Base-by-base conservation (phyloP, 1,140 invertebrate species). In the Drosophila nannoptera region DNA sequence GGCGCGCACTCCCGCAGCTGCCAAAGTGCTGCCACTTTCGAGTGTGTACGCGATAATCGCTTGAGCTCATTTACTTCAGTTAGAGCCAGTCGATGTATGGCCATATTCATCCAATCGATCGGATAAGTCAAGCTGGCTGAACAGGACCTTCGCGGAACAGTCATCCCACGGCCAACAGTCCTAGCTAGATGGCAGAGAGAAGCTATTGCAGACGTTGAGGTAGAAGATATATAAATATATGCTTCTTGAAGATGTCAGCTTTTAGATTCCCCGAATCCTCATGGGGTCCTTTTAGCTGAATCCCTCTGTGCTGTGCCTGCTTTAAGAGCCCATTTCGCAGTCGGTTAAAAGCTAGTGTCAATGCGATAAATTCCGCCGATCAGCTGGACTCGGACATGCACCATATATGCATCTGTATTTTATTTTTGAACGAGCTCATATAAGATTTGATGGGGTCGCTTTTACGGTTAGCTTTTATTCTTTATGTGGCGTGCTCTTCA, bases 391-490 rank as follows among this genome's bases (percentile, higher is more conserved):
- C 35, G 8, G 7, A 43, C 14, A 43, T 43, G 1, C 12, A 42
- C 7, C 2, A 12, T 12, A 5, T 42, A 43, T 4, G 12, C 7
- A 43, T 43, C n/a, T n/a, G 2, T 43, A 42, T 12, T 55, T 31
- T 55, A 55, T 55, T 32, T 43, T 14, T 32, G 7, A 42, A 9
- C 42, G 40, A 31, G 53, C n/a, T 38, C 49, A 4, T 11, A 29
- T 52, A 16, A 42, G 35, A 22, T 53, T 36, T 67, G 50, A 42
- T 61, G 58, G 11, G 59, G 12, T 40, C 42, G 43, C 50, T 48
- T 54, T 68, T 46, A 53, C 45, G 48, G 32, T 48, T 38, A 46
- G 40, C 59, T 61, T 54, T 53, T 54, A 38, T 43, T 46, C 61
- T 53, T 33, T 14, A 29, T 43, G n/a, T 35, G 14, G 35, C 29